Evolutionary conservation across 1,140 invertebrate genomes (phyloP), one percentile per base, ranked within the genome.

Genomic region (Tribolium madens): DNA sequence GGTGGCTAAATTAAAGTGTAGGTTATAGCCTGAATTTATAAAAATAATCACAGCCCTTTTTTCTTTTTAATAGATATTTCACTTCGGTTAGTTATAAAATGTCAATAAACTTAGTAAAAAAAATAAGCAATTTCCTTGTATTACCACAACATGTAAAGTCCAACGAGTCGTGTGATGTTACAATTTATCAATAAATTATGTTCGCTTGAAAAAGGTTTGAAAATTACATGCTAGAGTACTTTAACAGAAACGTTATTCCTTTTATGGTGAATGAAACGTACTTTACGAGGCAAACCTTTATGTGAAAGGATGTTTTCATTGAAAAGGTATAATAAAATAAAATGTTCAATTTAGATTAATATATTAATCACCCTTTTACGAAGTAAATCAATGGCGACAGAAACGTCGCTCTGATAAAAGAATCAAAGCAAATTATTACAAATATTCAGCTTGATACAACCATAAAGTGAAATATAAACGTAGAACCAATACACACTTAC

Each of bases 271-370:
- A 10, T n/a, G 36, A 18, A 21, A 10, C 12, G 3, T 64, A 12
- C n/a, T 64, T 64, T 64, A 64, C 31, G 57, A 64, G 10, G 26
- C 26, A 64, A 64, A 64, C 21, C 26, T 64, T 64, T 64, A 64
- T 64, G 57, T 57, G 57, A 1, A 60, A 60, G n/a, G 13, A 60
- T 21, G 14, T 26, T 21, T 26, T 10, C 15, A 53, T 15, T 60
- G 53, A 60, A 18, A 64, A 64, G 0, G 21, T 64, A 9, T 13
- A 33, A 64, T 33, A 26, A 33, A 64, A 57, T 12, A 31, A 33
- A 64, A 15, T 33, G n/a, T 36, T 64, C 57, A 26, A 64, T 64
- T 33, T 26, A 12, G 57, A 57, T 57, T 57, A 57, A 21, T 57
- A 26, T 26, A 26, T 64, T 64, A 26, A 14, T 33, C 57, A 14